Evolutionary conservation across 2,888 invertebrate genomes (phyloP), one percentile per base, ranked within the genome.

Genomic region (Tenthredo amoena): DNA sequence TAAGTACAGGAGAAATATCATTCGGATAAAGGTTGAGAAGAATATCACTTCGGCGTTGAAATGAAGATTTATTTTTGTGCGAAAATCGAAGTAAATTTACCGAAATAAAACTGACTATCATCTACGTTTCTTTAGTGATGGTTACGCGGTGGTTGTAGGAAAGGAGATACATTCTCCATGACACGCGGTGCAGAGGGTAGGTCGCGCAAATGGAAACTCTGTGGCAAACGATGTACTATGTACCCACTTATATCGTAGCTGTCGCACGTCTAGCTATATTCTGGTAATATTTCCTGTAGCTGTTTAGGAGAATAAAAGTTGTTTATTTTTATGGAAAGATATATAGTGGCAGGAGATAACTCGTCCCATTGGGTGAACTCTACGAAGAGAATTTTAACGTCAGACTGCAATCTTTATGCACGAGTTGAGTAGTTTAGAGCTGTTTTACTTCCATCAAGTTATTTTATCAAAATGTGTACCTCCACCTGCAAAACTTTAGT

Each of bases 361-460:
- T 62, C 21, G 40, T 81, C 40, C 58, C 77, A 47, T 77, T 55
- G 83, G 83, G 18, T 68, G 68, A 83, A 83, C 68, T 68, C 31
- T 83, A 26, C 7, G 47, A 37, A 68, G 47, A 31, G 68, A 83
- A 83, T 68, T 83, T 68, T 62, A 62, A 37, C 58, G 62, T 81
- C 34, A 40, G n/a, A 10, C 84, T 71, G 87, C 87, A 88, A 89
- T 90, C 89, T 87, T 89, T 90, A 87, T 88, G 89, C 89, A 88
- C 89, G 89, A 89, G 89, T 89, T 88, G 85, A 87, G 86, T 84
- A 84, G 82, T 86, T 79, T 86, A 83, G 87, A 71, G 76, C 84
- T 87, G 86, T 87, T 89, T 91, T 89, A 89, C 88, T 91, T 90
- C 87, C 88, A 87, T 85, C 89, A 87, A 89, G 86, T 86, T 88